Conservation (phyloP, 2,888 invertebrate genomes). For the Anthrax anthrax region DNA sequence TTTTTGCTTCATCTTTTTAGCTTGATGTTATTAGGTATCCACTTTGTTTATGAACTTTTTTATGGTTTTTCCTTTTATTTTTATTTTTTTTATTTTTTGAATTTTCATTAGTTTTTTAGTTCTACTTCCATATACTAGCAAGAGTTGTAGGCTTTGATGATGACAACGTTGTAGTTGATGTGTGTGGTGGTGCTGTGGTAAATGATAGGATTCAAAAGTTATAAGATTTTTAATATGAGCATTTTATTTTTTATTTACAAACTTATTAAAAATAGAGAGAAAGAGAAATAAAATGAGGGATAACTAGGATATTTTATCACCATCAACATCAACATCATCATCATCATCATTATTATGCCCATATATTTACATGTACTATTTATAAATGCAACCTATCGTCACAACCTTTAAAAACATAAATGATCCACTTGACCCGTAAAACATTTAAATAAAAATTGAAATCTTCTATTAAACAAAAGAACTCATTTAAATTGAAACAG, state of each 20-base stretch:
- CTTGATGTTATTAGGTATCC: not conserved
- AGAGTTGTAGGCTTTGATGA: too few relatives aligned
- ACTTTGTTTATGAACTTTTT: not conserved
- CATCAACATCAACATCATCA: too few relatives aligned
- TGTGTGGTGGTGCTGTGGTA: not conserved
- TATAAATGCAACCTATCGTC: too few relatives aligned
- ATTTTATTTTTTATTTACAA: too few relatives aligned
- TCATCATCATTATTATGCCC: too few relatives aligned
- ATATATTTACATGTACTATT: too few relatives aligned
- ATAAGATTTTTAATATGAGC: too few relatives aligned
- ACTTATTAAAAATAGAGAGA: too few relatives aligned
- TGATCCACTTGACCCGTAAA: constrained; percentile 8
- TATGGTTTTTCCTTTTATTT: not conserved
- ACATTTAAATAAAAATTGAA: constrained; percentile 2
- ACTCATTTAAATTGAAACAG: constrained; percentile 4
- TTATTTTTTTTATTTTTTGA: not conserved
- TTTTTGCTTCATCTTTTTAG: not conserved
- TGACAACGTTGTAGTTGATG: not conserved
- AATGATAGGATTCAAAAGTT: too few relatives aligned
- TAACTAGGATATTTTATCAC: too few relatives aligned
- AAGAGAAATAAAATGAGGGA: too few relatives aligned
- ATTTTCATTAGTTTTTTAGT: not conserved
- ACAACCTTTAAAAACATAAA: not conserved
- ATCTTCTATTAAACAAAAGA: constrained; percentile 1
- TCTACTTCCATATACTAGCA: too few relatives aligned